Evolutionary conservation across 2,113 vertebrate species (phyloP).

Genomic region (Colossoma macropomum): DNA sequence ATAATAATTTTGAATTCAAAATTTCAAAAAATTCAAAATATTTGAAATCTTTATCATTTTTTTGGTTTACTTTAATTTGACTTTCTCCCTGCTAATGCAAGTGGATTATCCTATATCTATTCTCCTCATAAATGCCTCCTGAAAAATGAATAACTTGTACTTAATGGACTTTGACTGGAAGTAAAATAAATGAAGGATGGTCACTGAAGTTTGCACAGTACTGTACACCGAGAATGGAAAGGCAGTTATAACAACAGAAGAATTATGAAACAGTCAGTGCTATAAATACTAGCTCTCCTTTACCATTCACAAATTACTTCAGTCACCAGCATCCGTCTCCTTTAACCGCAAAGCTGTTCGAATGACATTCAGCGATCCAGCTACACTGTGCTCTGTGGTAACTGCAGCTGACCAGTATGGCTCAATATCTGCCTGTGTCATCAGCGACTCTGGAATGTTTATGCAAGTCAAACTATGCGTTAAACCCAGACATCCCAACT

Average conservation of each 20-base stretch:
- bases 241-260: neutral
- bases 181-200: too few species aligned
- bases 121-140: too few species aligned
- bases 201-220: too few species aligned
- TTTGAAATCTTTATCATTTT: too few species aligned
- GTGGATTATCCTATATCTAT: too few species aligned
- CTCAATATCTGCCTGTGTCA: neutral
- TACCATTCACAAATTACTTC: neutral
- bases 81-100: too few species aligned
- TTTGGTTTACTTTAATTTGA: too few species aligned
- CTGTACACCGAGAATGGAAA: neutral
- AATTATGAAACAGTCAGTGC: neutral
- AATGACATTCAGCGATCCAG: neutral
- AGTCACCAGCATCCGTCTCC: neutral
- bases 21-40: too few species aligned
- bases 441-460: slow-evolving; percentile 24
- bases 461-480: slow-evolving; percentile 7
- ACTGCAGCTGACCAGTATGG: neutral
- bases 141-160: too few species aligned
- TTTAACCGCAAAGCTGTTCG: neutral
- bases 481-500: slow-evolving; percentile 7
- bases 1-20: too few species aligned
- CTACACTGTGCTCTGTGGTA: neutral
- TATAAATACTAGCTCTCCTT: neutral
- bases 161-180: too few species aligned